Percentiles rank a stretch among this genome's conserved stretches.
Conservation (phyloP, 2,888 invertebrate genomes). For the Phengaris arion region DNA sequence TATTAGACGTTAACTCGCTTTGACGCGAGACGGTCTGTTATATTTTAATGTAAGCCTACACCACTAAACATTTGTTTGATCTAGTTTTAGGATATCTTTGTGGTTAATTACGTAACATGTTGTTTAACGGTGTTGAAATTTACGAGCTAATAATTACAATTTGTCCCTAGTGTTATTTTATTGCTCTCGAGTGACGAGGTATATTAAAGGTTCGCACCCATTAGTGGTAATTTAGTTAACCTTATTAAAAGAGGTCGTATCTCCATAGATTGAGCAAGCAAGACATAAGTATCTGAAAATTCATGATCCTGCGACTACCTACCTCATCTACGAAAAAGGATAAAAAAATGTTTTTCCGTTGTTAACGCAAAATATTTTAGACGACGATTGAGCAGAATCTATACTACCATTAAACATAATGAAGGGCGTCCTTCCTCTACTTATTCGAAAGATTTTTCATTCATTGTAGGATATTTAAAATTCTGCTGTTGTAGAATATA, state of each 20-base stretch:
- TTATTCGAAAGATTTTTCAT: neutral
- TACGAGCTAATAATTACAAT: constrained; percentile 24
- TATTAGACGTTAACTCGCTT: constrained; percentile 36
- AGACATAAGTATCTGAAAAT: constrained; percentile 4
- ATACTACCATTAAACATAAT: neutral
- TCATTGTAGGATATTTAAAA: neutral
- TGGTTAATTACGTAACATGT: constrained; percentile 30
- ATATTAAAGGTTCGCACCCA: constrained; percentile 28
- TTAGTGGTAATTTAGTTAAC: constrained; percentile 71
- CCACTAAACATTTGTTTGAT: constrained; percentile 35
- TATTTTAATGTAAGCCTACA: constrained; percentile 34
- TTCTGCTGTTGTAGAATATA: neutral
- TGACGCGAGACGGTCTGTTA: constrained; percentile 38
- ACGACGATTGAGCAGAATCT: neutral
- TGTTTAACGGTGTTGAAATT: constrained; percentile 22
- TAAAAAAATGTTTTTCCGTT: neutral
- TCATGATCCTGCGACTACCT: neutral
- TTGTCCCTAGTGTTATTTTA: constrained; percentile 23
- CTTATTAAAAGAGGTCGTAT: constrained; percentile 55
- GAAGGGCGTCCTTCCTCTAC: neutral
- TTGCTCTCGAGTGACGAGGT: constrained; percentile 21
- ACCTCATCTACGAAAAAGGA: neutral
- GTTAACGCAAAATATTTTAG: neutral
- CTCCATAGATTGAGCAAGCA: constrained; percentile 1
- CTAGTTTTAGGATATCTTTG: constrained; percentile 33